A percentile compares a stretch with the other conserved stretches of the same genome.
These are phyloP conservation scores for Suillia variegata DNA, from an alignment of 2,888 invertebrate species.

Conservation along the genomic window DNA sequence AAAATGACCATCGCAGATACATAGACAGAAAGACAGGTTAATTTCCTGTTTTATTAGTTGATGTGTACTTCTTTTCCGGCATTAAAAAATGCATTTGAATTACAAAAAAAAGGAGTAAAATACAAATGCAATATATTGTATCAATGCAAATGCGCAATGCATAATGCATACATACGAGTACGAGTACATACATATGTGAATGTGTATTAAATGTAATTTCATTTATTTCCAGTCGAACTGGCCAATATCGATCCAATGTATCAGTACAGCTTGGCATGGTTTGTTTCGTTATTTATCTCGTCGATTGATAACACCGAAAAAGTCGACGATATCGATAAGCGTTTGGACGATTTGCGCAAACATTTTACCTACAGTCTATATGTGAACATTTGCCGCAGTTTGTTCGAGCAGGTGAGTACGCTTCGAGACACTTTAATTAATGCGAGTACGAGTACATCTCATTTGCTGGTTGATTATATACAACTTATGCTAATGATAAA, in stretches of 20 bases:
- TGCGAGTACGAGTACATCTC: not conserved
- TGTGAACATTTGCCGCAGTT: constrained; percentile 87
- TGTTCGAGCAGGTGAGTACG: constrained; percentile 82
- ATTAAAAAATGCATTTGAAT: too few relatives aligned
- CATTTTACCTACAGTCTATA: constrained; percentile 91
- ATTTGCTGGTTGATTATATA: too few relatives aligned
- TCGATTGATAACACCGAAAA: constrained; percentile 87
- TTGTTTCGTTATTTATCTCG: constrained; percentile 83
- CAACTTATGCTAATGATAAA: too few relatives aligned
- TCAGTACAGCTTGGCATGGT: constrained; percentile 94
- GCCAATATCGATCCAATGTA: constrained; percentile 97
- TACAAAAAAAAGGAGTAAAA: too few relatives aligned
- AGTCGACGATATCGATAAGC: constrained; percentile 77
- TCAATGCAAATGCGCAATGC: not conserved
- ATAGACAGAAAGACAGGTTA: too few relatives aligned
- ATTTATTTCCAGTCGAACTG: constrained; percentile 70
- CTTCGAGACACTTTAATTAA: not conserved
- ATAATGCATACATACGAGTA: too few relatives aligned
- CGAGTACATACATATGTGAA: too few relatives aligned
- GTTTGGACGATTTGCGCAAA: constrained; percentile 75
- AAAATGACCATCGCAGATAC: too few relatives aligned
- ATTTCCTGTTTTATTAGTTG: too few relatives aligned
- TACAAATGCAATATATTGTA: too few relatives aligned
- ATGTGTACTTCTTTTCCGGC: too few relatives aligned
- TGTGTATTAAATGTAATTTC: not conserved